Evolutionary conservation across 2,113 vertebrate genomes (phyloP).

Genomic region (Trichechus manatus): DNA sequence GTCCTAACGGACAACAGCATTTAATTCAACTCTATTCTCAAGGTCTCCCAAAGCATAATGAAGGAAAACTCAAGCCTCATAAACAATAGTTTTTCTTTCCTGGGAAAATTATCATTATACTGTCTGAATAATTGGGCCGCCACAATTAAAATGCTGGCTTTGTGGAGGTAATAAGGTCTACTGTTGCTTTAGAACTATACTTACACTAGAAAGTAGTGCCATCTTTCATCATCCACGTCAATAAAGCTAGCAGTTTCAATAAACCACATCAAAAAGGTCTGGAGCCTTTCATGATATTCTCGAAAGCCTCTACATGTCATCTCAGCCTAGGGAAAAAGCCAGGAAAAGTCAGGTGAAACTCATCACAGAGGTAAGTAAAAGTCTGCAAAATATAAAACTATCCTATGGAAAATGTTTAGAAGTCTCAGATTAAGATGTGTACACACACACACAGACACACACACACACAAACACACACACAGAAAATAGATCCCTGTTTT

Average conservation of each 20-base stretch:
- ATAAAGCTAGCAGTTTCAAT: slow-evolving; percentile 99
- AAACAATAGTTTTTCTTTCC: slow-evolving; percentile 97
- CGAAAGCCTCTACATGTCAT: slow-evolving; percentile 96
- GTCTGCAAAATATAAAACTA: slow-evolving; percentile 77
- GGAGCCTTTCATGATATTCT: slow-evolving; percentile 98
- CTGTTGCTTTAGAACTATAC: slow-evolving; percentile 95
- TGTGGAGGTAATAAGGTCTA: slow-evolving; percentile 91
- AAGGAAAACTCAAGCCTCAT: slow-evolving; percentile 97
- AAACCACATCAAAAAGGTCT: slow-evolving; percentile 99
- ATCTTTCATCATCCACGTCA: slow-evolving; percentile 98
- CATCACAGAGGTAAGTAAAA: slow-evolving; percentile 84
- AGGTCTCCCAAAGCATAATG: slow-evolving; percentile 93
- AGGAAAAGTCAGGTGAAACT: slow-evolving; percentile 90
- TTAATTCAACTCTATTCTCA: slow-evolving; percentile 99
- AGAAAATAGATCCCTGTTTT: slow-evolving; percentile 63
- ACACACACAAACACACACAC: slow-evolving; percentile 48
- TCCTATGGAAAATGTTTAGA: slow-evolving; percentile 77
- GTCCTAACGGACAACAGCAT: slow-evolving; percentile 99
- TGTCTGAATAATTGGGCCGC: slow-evolving; percentile 96
- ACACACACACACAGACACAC: slow-evolving; percentile 41
- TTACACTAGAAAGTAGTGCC: slow-evolving; percentile 99
- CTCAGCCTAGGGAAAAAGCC: slow-evolving; percentile 94
- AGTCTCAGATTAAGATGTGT: slow-evolving; percentile 78
- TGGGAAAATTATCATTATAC: slow-evolving; percentile 99
- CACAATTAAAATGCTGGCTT: slow-evolving; percentile 94